These are phyloP conservation scores for Lymantria monacha DNA, from an alignment of 2,888 invertebrate species.

Conservation along the genomic window DNA sequence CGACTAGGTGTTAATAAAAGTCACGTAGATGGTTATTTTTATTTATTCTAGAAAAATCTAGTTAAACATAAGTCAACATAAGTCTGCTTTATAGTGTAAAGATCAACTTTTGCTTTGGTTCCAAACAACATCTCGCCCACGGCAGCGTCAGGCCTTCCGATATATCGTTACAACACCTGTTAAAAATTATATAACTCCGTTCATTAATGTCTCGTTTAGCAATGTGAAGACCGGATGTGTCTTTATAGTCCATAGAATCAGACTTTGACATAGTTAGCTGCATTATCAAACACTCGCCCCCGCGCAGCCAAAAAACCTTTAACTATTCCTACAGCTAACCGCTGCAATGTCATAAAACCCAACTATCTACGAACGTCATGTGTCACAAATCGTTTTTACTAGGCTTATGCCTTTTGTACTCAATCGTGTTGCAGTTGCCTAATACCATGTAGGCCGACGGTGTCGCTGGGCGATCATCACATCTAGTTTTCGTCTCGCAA, in stretches of 20 bases:
- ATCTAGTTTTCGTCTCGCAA: constrained; percentile 39
- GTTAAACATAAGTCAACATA: too few species aligned
- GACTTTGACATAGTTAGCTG: constrained; percentile 65
- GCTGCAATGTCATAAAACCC: constrained; percentile 53
- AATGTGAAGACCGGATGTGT: constrained; percentile 54
- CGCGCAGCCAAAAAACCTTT: constrained; percentile 57
- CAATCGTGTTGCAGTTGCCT: constrained; percentile 59
- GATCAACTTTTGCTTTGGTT: too few species aligned
- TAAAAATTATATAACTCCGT: constrained; percentile 31
- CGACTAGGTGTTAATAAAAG: too few species aligned
- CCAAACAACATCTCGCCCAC: constrained; percentile 7
- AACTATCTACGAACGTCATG: constrained; percentile 24
- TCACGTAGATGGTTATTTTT: too few species aligned
- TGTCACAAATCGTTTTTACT: constrained; percentile 11
- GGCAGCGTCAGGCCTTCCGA: constrained; percentile 13
- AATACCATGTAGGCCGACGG: constrained; percentile 68
- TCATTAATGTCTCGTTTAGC: constrained; percentile 47
- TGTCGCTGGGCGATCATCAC: constrained; percentile 52
- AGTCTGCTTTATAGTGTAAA: too few species aligned
- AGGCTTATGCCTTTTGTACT: constrained; percentile 35
- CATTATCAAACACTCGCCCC: constrained; percentile 61
- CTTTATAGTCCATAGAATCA: constrained; percentile 42
- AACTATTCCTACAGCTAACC: constrained; percentile 58
- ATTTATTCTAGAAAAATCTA: too few species aligned
- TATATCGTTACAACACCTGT: constrained; percentile 27